Percentiles rank a stretch among this genome's conserved stretches.
Evolutionary conservation across 2,797 vertebrate species (phyloP).

Genomic region (Nyctibius grandis): DNA sequence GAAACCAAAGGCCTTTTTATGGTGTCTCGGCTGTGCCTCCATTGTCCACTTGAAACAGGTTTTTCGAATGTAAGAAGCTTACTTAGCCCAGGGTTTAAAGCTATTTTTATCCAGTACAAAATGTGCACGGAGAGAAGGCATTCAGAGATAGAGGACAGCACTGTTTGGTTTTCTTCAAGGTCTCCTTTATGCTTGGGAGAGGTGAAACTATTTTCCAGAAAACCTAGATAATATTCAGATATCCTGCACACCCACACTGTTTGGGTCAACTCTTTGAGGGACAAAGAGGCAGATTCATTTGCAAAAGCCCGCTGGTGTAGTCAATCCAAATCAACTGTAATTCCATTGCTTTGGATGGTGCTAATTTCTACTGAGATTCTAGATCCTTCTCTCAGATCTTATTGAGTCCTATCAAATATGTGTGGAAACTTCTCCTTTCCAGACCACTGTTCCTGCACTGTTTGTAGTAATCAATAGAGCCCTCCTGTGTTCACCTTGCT

Average conservation of each 20-base stretch:
- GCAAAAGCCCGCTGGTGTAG: not conserved
- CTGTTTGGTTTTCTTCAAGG: not conserved
- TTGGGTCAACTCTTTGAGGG: not conserved
- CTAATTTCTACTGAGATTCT: not conserved
- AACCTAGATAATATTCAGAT: not conserved
- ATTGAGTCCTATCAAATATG: not conserved
- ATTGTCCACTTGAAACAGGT: constrained; percentile 11
- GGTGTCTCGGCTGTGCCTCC: not conserved
- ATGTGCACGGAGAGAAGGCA: not conserved
- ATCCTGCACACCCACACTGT: not conserved
- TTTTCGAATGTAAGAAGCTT: constrained; percentile 52
- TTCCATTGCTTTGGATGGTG: not conserved
- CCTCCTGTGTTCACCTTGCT: not conserved
- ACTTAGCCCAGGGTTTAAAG: constrained; percentile 47
- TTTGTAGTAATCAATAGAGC: not conserved
- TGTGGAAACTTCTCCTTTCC: not conserved
- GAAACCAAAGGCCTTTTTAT: not conserved
- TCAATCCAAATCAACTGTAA: not conserved
- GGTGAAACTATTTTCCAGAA: not conserved
- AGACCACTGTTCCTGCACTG: not conserved
- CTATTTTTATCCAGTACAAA: constrained; percentile 41
- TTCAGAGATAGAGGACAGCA: not conserved
- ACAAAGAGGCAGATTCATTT: not conserved
- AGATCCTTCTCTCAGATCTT: not conserved
- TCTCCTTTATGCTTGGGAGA: not conserved